Evolutionary conservation across 2,113 vertebrate species (phyloP).

Genomic region (Monopterus albus): DNA sequence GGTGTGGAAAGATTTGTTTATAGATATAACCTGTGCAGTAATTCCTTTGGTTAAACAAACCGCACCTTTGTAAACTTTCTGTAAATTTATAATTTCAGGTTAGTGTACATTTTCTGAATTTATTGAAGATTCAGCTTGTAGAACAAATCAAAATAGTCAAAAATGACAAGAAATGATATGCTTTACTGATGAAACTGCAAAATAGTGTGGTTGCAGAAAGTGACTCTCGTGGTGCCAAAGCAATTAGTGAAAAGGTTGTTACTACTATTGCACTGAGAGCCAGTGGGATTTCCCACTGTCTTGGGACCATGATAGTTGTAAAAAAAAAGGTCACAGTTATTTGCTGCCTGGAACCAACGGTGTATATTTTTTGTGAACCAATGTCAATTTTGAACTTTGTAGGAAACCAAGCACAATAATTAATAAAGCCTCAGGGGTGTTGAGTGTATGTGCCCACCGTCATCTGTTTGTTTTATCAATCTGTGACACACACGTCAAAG

Average conservation of each 20-base stretch:
- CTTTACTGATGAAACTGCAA: background rate
- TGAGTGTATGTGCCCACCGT: background rate
- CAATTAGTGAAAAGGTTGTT: constrained; percentile 59
- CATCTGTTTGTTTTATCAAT: constrained; percentile 4
- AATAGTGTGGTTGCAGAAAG: constrained; percentile 24
- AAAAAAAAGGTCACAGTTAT: constrained; percentile 39
- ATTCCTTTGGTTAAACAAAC: constrained; percentile 2
- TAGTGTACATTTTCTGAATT: background rate
- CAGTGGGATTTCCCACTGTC: constrained; percentile 21
- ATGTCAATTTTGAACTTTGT: constrained; percentile 11
- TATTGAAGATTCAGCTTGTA: background rate
- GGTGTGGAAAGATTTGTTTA: background rate
- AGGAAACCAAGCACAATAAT: constrained; percentile 17
- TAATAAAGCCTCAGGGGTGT: background rate
- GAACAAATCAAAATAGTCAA: background rate
- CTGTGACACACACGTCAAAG: background rate
- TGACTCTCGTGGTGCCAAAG: constrained; percentile 36
- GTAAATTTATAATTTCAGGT: background rate
- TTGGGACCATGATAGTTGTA: constrained; percentile 24
- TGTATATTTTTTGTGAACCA: background rate
- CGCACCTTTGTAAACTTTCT: constrained; percentile 6
- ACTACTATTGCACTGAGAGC: constrained; percentile 21
- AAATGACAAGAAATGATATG: background rate
- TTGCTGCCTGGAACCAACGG: constrained; percentile 12
- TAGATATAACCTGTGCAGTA: background rate